Evolutionary conservation across 1,140 invertebrate species (phyloP), one percentile per base, ranked within the genome.

Genomic region (Mactra quadrangularis): DNA sequence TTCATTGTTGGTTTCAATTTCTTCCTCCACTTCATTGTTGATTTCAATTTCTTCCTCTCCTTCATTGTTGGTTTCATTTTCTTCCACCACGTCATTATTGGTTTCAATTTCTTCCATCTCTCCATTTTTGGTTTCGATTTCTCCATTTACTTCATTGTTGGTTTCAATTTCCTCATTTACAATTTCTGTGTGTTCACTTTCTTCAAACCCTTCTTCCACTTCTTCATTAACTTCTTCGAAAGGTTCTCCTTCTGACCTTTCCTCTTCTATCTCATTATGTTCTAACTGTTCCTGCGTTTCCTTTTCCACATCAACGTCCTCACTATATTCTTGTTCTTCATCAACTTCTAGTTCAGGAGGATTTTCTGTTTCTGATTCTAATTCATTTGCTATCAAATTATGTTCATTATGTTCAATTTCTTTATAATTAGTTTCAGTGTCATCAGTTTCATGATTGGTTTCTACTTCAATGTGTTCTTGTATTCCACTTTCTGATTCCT

Each of bases 1-100:
- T 81, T 70, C 77, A 38, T 41, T 22, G n/a, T 22, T n/a, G 50
- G 33, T 47, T 17, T 55, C 22, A 3, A 29, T 4, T 35, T 50
- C 33, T 53, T 52, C 62, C 64, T 53, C 47, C 3, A 11, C 35
- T 66, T 55, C 62, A 47, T 41, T n/a, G 31, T 33, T 47, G 57
- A 31, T 45, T 64, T 52, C 57, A 13, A 27, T 29, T 64, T 22
- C 57, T 62, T 64, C 55, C 50, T 29, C 47, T 57, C 33, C 15
- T 11, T 74, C 17, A 9, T 19, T 35, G 15, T 29, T 57, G 19
- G 31, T 35, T 9, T 70, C 52, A 9, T 11, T n/a, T 50, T 50
- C 50, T 38, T 68, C 53, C 22, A 25, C n/a, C n/a, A n/a, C n/a
- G n/a, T n/a, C n/a, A n/a, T n/a, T n/a, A n/a, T n/a, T n/a, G n/a